Evolutionary conservation across 2,888 invertebrate species (phyloP).

Genomic region (Lepetodrilus schrolli): DNA sequence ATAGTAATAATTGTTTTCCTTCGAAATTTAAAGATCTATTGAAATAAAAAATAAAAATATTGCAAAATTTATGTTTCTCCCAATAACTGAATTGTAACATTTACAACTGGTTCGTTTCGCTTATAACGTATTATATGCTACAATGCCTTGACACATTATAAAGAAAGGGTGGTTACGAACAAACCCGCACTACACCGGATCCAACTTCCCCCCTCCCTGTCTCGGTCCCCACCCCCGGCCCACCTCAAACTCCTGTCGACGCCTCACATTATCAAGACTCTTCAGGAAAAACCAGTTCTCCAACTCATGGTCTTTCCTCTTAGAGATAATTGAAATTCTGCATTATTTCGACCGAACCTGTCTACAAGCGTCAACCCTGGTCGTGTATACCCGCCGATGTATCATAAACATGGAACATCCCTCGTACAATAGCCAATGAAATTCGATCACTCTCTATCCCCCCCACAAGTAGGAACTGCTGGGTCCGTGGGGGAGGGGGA

Average conservation of each 20-base stretch:
- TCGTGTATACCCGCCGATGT: background rate
- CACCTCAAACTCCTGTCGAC: background rate
- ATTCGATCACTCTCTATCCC: constrained; percentile 3
- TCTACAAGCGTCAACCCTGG: background rate
- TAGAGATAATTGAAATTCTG: background rate
- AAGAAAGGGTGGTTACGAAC: no score
- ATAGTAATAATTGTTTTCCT: no score
- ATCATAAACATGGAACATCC: background rate
- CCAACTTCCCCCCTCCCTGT: background rate
- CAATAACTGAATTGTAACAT: no score
- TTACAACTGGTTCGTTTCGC: no score
- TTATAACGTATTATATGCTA: no score
- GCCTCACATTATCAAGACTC: background rate
- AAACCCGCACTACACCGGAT: no score
- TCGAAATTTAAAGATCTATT: no score
- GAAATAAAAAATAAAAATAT: no score
- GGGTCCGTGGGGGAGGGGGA: background rate
- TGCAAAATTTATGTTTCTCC: no score
- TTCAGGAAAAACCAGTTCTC: background rate
- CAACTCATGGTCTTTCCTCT: background rate
- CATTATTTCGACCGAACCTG: background rate
- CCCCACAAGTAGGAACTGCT: background rate
- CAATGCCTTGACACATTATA: no score
- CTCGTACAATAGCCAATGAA: constrained; percentile 23
- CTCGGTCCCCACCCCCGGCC: background rate